Evolutionary conservation across 1,140 invertebrate genomes (phyloP).

Genomic region (Drosophila malerkotliana): DNA sequence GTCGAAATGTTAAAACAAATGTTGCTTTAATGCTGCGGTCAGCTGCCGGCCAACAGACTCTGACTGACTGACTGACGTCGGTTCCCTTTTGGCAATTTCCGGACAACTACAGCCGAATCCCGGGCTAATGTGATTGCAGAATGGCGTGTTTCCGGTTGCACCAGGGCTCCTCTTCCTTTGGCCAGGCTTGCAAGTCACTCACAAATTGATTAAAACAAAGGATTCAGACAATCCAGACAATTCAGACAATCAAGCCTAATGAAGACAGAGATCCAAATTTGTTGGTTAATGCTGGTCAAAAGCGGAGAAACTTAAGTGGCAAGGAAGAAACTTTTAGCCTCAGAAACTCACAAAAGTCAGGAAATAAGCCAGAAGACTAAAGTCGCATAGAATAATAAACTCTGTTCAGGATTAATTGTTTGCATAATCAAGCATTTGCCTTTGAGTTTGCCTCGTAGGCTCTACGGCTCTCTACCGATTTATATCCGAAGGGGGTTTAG

Average conservation of each 20-base stretch:
- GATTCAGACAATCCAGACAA: neutral
- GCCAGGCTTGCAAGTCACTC: slow-evolving; percentile 45
- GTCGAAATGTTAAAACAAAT: slow-evolving; percentile 65
- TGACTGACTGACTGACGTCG: slow-evolving; percentile 32
- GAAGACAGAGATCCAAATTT: slow-evolving; percentile 58
- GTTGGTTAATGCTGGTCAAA: slow-evolving; percentile 21
- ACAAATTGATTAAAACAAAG: slow-evolving; percentile 59
- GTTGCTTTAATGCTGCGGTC: slow-evolving; percentile 80
- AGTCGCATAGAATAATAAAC: slow-evolving; percentile 54
- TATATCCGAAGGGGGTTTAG: slow-evolving; percentile 9
- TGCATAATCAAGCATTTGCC: slow-evolving; percentile 60
- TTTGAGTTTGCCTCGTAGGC: slow-evolving; percentile 3
- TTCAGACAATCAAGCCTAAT: slow-evolving; percentile 42
- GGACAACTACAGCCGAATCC: slow-evolving; percentile 40
- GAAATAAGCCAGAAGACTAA: slow-evolving; percentile 19
- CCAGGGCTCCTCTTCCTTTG: neutral
- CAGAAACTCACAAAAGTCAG: slow-evolving; percentile 13
- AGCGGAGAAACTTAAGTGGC: slow-evolving; percentile 16
- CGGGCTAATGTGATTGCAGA: slow-evolving; percentile 74
- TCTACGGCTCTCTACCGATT: neutral
- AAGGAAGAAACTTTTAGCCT: slow-evolving; percentile 4
- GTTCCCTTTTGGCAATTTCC: slow-evolving; percentile 50
- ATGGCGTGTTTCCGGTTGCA: slow-evolving; percentile 60
- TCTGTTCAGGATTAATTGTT: slow-evolving; percentile 72
- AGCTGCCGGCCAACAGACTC: slow-evolving; percentile 14